Evolutionary conservation across 1,140 invertebrate species (phyloP), one percentile per base, ranked within the genome.

Genomic region (Drosophila teissieri): DNA sequence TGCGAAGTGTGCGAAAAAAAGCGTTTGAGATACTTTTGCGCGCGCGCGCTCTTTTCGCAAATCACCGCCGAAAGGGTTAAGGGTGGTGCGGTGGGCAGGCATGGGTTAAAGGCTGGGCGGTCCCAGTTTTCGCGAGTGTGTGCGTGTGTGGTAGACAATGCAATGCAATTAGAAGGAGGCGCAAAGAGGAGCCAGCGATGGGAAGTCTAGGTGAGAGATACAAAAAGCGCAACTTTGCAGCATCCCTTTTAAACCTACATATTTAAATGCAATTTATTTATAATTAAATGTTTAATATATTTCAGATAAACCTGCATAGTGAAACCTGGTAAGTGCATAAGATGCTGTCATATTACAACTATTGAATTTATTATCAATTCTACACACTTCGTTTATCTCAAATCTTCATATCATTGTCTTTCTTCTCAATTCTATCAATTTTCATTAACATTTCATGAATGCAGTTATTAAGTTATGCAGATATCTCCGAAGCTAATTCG

Each of bases 1-100:
- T 44, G 36, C 39, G 15, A 39, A 58, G 68, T 73, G 78, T 73
- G 64, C 64, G 37, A 62, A 62, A 80, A 82, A 83, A 53, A 88
- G 49, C 72, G 70, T 88, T 86, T 88, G 83, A 88, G 84, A 83
- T 88, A 88, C 79, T 60, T 88, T 89, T 73, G 63, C 67, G 84
- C 84, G 83, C 84, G 83, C 83, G 84, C 83, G 67, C 51, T 65
- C 51, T 65, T 69, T 48, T 64, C 19, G 49, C 42, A 53, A 83
- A 69, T 62, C 53, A 60, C 58, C 42, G 52, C 12, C 17, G 49
- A 75, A 51, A 54, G 60, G 68, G 51, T 37, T 67, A 44, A 62
- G 64, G 80, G 70, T 45, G 62, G 51, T 31, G 53, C 27, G 69
- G 64, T 57, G 55, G 55, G 37, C 55, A 46, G 55, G 24, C 39